Evolutionary conservation across 2,797 vertebrate species (phyloP), one percentile per base, ranked within the genome.

Genomic region (Poeciliopsis gracilis): DNA sequence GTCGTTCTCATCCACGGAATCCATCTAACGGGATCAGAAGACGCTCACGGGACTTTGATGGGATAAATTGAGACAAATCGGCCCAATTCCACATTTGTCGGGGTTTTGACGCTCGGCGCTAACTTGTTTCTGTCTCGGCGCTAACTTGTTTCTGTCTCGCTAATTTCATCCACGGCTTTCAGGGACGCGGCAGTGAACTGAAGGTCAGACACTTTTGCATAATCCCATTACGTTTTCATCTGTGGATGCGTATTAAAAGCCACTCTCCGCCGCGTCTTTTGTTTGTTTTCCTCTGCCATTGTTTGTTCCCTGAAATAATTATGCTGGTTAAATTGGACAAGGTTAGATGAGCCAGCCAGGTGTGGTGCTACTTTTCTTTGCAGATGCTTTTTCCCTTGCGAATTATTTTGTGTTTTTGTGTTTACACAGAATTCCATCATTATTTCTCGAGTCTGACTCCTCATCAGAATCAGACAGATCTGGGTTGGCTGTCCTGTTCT

Each of bases 1-100:
- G 90, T 88, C 92, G 79, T 94, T 92, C 91, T 82, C 86, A 90
- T 79, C 86, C 78, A 82, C 77, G 88, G 73, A 88, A 76, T 81
- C 84, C 82, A 67, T 53, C 88, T 93, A 93, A 94, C 90, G 85
- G 84, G 85, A 95, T 93, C 89, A 89, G 84, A 83, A 84, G 82
- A 90, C 82, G 78, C 92, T 89, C 84, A 71, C 49, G 91, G 82
- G 84, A 84, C 89, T 94, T 92, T 91, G 91, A 93, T 93, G 81
- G 85, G 81, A n/a, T 55, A 94, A 93, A 96, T 94, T 91, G 93
- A 95, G 93, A 95, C 90, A 94, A 93, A 95, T 95, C 76, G 85
- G 53, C 70, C 67, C 80, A 78, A 83, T 90, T 90, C 86, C 78
- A 77, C 85, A 74, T 20, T 53, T 84, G 75, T 41, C 3, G 77